Percentiles rank a stretch among this genome's conserved stretches.
Evolutionary conservation across 2,888 invertebrate genomes (phyloP).

Genomic region (Spodoptera exigua): DNA sequence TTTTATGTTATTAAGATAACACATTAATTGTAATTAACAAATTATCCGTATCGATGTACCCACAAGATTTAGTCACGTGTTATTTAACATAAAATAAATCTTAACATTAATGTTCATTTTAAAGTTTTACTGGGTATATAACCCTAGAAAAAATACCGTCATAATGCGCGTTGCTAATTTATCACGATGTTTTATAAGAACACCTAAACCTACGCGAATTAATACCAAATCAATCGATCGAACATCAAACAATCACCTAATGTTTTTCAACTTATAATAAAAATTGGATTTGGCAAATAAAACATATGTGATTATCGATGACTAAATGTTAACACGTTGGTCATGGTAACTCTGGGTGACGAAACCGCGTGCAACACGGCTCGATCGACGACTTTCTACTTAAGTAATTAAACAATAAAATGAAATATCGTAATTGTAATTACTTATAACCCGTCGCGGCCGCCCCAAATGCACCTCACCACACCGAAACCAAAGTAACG

Average conservation of each 20-base stretch:
- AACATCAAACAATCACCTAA: constrained; percentile 59
- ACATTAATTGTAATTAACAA: constrained; percentile 34
- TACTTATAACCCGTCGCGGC: constrained; percentile 43
- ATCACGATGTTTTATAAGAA: constrained; percentile 48
- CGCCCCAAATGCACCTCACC: constrained; percentile 27
- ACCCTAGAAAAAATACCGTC: constrained; percentile 42
- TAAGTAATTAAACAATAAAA: constrained; percentile 73
- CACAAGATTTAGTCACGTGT: constrained; percentile 55
- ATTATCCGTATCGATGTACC: constrained; percentile 48
- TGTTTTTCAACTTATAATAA: constrained; percentile 63
- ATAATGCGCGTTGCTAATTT: constrained; percentile 51
- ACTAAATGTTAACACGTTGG: constrained; percentile 59
- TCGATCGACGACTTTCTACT: constrained; percentile 69
- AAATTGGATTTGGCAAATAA: constrained; percentile 73
- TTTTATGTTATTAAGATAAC: constrained; percentile 4
- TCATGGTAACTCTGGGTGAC: constrained; percentile 52
- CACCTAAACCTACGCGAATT: constrained; percentile 54
- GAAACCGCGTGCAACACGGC: constrained; percentile 61
- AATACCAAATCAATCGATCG: constrained; percentile 56
- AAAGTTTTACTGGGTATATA: constrained; percentile 44
- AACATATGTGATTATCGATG: constrained; percentile 66
- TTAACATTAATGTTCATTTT: constrained; percentile 55
- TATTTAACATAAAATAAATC: constrained; percentile 52
- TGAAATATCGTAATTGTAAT: constrained; percentile 62
- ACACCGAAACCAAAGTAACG: constrained; percentile 68